Percentiles rank a stretch among this genome's conserved stretches.
These are phyloP conservation scores for Ephialtes manifestator DNA, from an alignment of 2,888 invertebrate genomes.

Conservation along the genomic window DNA sequence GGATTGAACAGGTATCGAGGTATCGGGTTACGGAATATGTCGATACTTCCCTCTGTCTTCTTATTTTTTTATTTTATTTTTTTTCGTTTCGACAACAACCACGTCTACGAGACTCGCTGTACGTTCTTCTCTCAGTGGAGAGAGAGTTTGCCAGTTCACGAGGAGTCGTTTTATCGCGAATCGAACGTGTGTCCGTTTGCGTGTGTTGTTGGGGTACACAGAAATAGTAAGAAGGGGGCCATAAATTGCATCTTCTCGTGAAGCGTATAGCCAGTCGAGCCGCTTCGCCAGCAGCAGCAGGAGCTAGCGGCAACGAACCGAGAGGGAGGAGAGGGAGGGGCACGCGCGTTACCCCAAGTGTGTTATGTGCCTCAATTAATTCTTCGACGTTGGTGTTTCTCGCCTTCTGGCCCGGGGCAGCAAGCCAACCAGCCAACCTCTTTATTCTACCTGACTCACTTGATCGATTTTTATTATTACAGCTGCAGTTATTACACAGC, in stretches of 20 bases:
- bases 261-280: slow-evolving; percentile 41
- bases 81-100: slow-evolving; percentile 39
- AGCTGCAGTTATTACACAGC: slow-evolving; percentile 10
- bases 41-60: slow-evolving; percentile 51
- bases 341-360: slow-evolving; percentile 64
- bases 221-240: slow-evolving; percentile 47
- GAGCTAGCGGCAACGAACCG: slow-evolving; percentile 28
- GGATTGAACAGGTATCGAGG: slow-evolving; percentile 61
- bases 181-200: slow-evolving; percentile 53
- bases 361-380: slow-evolving; percentile 69
- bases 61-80: slow-evolving; percentile 38
- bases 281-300: slow-evolving; percentile 41
- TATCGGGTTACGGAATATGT: slow-evolving; percentile 66
- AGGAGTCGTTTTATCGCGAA: slow-evolving; percentile 53
- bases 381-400: slow-evolving; percentile 68
- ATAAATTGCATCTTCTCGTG: slow-evolving; percentile 60
- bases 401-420: slow-evolving; percentile 58
- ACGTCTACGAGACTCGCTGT: slow-evolving; percentile 23
- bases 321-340: background rate
- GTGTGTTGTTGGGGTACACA: slow-evolving; percentile 30
- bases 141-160: slow-evolving; percentile 18
- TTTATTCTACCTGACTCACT: slow-evolving; percentile 56
- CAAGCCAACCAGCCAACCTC: slow-evolving; percentile 54
- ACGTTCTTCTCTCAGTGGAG: background rate
- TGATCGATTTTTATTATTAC: slow-evolving; percentile 59